These are phyloP conservation scores for Sipha flava DNA, from an alignment of 1,140 invertebrate genomes.

Conservation along the genomic window DNA sequence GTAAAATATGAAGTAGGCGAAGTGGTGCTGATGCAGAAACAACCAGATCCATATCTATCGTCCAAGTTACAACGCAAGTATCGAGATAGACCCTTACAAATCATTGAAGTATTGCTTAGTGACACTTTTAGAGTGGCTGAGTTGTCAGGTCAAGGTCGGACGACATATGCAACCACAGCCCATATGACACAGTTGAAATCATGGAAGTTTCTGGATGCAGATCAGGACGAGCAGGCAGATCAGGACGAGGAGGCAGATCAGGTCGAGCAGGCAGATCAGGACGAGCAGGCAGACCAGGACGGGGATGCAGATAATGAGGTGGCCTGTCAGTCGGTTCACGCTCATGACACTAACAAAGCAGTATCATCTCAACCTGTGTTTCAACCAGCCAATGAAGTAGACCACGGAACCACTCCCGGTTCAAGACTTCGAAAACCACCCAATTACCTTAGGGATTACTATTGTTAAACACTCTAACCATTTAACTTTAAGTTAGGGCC, in stretches of 20 bases:
- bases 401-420: no score
- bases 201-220: neutral
- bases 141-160: neutral
- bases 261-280: neutral
- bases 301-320: neutral
- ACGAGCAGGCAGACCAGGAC: neutral
- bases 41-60: neutral
- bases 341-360: no score
- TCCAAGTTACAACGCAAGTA: slow-evolving; percentile 5
- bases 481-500: no score
- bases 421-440: no score
- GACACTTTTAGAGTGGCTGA: neutral
- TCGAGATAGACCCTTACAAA: neutral
- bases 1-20: neutral
- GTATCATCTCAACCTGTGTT: no score
- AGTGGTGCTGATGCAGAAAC: neutral
- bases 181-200: neutral
- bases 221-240: neutral
- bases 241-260: no score
- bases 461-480: neutral
- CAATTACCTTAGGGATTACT: neutral
- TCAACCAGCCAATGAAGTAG: no score
- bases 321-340: no score
- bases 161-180: neutral
- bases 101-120: neutral